Evolutionary conservation across 2,888 invertebrate genomes (phyloP), one percentile per base, ranked within the genome.

Genomic region (Caenorhabditis sp.): DNA sequence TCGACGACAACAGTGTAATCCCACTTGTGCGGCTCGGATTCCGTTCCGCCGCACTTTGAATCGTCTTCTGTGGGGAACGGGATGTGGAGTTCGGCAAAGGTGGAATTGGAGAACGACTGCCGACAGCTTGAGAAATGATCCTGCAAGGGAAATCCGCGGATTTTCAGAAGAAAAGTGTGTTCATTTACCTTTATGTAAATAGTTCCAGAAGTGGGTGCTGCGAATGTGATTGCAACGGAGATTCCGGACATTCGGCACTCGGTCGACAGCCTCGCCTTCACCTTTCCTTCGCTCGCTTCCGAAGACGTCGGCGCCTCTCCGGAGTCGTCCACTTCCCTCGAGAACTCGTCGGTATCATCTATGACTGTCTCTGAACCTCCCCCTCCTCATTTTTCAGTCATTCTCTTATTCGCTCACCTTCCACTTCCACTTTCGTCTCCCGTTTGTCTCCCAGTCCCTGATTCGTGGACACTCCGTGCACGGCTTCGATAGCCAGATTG

Each of bases 1-100:
- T 89, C 88, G 11, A 89, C 79, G 13, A 88, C 89, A 8, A 89
- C 79, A 45, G 85, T 75, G 61, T 83, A 89, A 6, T 85, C 83
- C 87, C 87, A 88, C 37, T 85, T 71, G 35, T 78, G 75, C 11
- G 87, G 85, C 11, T 80, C 66, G 80, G 84, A 56, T 70, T 86
- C 85, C 11, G 55, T 70, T 7, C 88, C 88, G 3, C 86, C 86
- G 72, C 88, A 88, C 35, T 83, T 80, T n/a, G 72, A 74, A 27
- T 84, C 84, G 27, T 85, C 81, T 35, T 75, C 79, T 0, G 77
- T 79, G 8, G 87, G 88, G 46, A 81, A 83, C 5, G 87, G 87
- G 61, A 88, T 86, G 46, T 85, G 79, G 2, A 89, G 79, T 48
- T 79, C 79, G 9, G 83, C 84, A 15, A 68, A 70, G 11, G 68